phyloP scores from a whole-genome alignment of 53 echinoderm and acorn worm species.

The Echinarachnius parma region DNA sequence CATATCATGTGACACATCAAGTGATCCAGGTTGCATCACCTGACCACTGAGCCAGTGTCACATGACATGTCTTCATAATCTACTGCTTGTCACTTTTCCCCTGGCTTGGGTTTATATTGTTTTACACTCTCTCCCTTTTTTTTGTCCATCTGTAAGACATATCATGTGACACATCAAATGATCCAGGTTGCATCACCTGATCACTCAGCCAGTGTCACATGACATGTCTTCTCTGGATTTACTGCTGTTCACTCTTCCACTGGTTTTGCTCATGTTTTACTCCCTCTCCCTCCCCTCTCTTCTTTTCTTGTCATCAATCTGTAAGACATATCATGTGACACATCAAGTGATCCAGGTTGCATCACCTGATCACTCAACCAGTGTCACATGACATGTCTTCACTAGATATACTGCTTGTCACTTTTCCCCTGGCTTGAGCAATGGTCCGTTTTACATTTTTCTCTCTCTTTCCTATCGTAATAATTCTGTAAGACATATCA shows the following conservation, averaged over 20 bases:
- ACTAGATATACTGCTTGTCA: slow-evolving; percentile 6
- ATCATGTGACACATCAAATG: too few relatives aligned
- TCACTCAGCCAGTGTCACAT: too few relatives aligned
- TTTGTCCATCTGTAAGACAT: neutral
- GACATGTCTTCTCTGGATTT: too few relatives aligned
- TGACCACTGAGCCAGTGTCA: slow-evolving; percentile 20
- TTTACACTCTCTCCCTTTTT: neutral
- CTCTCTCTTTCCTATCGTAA: neutral
- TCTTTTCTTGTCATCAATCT: too few relatives aligned
- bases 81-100: slow-evolving; percentile 3
- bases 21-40: slow-evolving; percentile 37
- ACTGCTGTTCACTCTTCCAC: too few relatives aligned
- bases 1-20: slow-evolving; percentile 31
- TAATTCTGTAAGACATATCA: neutral
- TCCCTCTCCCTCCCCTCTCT: neutral
- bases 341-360: slow-evolving; percentile 13
- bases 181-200: too few relatives aligned
- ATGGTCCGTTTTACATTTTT: neutral
- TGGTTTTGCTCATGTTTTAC: too few relatives aligned
- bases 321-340: slow-evolving; percentile 39
- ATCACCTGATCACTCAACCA: slow-evolving; percentile 26
- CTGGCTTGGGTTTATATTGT: neutral
- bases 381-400: slow-evolving; percentile 41
- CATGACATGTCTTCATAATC: slow-evolving; percentile 12
- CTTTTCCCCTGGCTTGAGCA: slow-evolving; percentile 15